phyloP scores from a whole-genome alignment of 2,113 vertebrate species.

The Campylomormyrus tamandua region DNA sequence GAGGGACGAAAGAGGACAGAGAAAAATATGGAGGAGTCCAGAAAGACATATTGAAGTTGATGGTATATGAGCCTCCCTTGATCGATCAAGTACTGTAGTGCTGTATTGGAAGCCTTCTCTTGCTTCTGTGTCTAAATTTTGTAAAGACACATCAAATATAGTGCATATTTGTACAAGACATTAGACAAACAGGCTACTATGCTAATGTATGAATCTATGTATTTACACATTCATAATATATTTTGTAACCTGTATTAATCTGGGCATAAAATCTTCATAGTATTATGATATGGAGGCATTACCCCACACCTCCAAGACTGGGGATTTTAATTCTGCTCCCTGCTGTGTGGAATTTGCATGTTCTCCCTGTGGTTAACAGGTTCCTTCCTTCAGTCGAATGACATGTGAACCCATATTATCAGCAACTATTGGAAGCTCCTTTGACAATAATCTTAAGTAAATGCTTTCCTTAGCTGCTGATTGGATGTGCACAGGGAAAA shows the following conservation, averaged over 20 bases:
- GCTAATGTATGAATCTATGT: not conserved
- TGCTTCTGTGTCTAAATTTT: not conserved
- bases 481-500: too few relatives aligned
- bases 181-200: not conserved
- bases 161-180: not conserved
- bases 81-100: not conserved
- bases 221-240: not conserved
- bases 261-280: too few relatives aligned
- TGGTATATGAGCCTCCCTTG: not conserved
- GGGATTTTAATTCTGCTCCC: not conserved
- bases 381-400: too few relatives aligned
- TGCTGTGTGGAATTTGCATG: not conserved
- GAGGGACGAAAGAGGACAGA: too few relatives aligned
- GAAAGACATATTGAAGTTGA: not conserved
- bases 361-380: too few relatives aligned
- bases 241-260: too few relatives aligned
- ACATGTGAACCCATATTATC: too few relatives aligned
- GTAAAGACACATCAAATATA: not conserved
- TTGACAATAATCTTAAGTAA: too few relatives aligned
- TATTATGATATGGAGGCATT: too few relatives aligned
- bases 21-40: not conserved
- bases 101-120: not conserved
- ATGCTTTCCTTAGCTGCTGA: too few relatives aligned
- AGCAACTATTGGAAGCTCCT: too few relatives aligned
- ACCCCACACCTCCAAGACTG: too few relatives aligned